These are phyloP conservation scores for Mesocentrotus franciscanus DNA, from an alignment of 53 echinoderm and acorn worm species.

Conservation along the genomic window DNA sequence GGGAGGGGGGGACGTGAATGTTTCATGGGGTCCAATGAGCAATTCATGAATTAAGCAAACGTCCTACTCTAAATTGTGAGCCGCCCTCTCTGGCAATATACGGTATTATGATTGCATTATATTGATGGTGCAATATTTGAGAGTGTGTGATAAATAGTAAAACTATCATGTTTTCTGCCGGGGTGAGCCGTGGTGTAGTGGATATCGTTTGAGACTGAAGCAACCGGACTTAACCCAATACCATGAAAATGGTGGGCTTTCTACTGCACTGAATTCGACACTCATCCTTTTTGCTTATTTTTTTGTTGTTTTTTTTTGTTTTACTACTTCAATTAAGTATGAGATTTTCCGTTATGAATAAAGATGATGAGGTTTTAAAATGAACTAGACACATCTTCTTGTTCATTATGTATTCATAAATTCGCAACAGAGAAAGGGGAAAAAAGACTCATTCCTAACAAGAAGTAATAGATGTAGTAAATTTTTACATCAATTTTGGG, in stretches of 20 bases:
- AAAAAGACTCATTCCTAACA: too few relatives aligned
- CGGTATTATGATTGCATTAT: neutral
- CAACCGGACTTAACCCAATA: neutral
- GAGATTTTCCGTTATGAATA: too few relatives aligned
- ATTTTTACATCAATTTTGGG: too few relatives aligned
- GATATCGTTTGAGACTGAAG: constrained; percentile 11
- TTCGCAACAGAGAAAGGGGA: too few relatives aligned
- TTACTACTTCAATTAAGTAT: neutral
- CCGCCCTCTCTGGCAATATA: too few relatives aligned
- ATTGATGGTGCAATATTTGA: constrained; percentile 13
- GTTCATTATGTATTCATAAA: too few relatives aligned
- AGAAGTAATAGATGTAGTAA: too few relatives aligned
- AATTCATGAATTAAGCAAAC: neutral
- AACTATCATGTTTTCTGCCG: neutral
- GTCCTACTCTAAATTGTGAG: too few relatives aligned
- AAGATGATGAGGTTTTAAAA: neutral
- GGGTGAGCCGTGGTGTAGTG: constrained; percentile 50
- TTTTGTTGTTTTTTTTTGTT: neutral
- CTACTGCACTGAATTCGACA: neutral
- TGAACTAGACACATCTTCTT: too few relatives aligned
- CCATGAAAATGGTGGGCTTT: neutral
- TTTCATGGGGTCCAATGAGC: too few relatives aligned
- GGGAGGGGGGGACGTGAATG: too few relatives aligned
- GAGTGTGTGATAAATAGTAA: neutral
- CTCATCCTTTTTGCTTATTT: neutral